A percentile compares a stretch with the other conserved stretches of the same genome.
These are phyloP conservation scores for Capromys pilorides DNA, from an alignment of 2,797 vertebrate genomes.

Conservation along the genomic window DNA sequence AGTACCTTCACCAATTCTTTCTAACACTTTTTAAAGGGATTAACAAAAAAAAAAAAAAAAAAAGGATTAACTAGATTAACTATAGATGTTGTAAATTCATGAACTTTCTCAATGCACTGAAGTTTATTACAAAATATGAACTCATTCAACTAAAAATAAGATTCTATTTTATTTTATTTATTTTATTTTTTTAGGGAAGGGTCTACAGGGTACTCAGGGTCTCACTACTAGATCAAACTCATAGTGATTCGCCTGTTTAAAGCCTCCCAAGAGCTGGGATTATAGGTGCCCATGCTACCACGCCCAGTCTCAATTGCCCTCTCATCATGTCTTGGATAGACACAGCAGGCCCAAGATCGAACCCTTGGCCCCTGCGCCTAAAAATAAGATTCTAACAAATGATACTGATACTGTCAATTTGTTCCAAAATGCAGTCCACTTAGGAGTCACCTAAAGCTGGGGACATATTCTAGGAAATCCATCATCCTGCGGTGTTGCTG, in stretches of 20 bases:
- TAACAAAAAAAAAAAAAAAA: not conserved
- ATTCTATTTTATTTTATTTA: too few species aligned
- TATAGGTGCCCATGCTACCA: too few species aligned
- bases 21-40: not conserved
- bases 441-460: not conserved
- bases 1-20: not conserved
- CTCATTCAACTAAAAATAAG: not conserved
- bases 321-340: too few species aligned
- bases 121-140: not conserved
- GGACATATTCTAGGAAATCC: not conserved
- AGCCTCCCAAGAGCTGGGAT: too few species aligned
- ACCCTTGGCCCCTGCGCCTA: not conserved
- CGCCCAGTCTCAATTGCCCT: too few species aligned
- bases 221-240: too few species aligned
- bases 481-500: not conserved
- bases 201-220: too few species aligned
- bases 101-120: not conserved
- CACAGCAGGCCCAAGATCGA: too few species aligned
- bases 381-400: not conserved
- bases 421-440: not conserved
- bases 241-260: too few species aligned
- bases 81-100: not conserved
- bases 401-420: not conserved
- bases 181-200: too few species aligned
- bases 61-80: not conserved